Evolutionary conservation across 1,140 invertebrate species (phyloP).

Genomic region (Cydia pomonella): DNA sequence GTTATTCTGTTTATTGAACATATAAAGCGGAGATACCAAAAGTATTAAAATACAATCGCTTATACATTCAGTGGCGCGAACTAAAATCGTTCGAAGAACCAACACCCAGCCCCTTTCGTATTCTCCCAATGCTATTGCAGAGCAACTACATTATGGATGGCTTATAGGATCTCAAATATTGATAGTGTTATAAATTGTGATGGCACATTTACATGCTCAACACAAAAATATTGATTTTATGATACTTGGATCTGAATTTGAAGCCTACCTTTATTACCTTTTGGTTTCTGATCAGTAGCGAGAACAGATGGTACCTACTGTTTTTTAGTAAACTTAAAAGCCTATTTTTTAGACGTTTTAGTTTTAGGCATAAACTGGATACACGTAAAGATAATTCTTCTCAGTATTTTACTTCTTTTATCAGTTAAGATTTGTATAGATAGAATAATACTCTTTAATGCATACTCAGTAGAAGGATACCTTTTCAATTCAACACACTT

Average conservation of each 20-base stretch:
- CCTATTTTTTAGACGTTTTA: too few species aligned
- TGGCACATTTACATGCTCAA: slow-evolving; percentile 3
- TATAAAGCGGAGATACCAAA: neutral
- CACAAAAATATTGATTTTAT: neutral
- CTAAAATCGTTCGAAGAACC: neutral
- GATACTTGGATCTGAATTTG: neutral
- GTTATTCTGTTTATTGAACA: neutral
- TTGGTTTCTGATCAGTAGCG: neutral
- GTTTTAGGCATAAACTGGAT: too few species aligned
- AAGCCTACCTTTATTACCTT: neutral
- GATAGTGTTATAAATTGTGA: slow-evolving; percentile 19
- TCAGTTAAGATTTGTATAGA: too few species aligned
- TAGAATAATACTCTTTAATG: too few species aligned
- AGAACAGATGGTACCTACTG: too few species aligned
- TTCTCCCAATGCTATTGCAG: neutral
- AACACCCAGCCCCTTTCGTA: neutral
- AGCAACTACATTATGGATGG: slow-evolving; percentile 3
- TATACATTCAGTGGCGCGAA: slow-evolving; percentile 11
- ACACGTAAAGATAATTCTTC: too few species aligned
- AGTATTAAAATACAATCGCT: slow-evolving; percentile 7
- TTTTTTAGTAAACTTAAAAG: too few species aligned
- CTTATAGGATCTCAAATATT: slow-evolving; percentile 21
- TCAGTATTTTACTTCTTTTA: too few species aligned
- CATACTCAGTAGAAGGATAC: too few species aligned
- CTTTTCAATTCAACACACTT: too few species aligned